phyloP scores from a whole-genome alignment of 2,888 invertebrate genomes.

The Blastobasis adustella region DNA sequence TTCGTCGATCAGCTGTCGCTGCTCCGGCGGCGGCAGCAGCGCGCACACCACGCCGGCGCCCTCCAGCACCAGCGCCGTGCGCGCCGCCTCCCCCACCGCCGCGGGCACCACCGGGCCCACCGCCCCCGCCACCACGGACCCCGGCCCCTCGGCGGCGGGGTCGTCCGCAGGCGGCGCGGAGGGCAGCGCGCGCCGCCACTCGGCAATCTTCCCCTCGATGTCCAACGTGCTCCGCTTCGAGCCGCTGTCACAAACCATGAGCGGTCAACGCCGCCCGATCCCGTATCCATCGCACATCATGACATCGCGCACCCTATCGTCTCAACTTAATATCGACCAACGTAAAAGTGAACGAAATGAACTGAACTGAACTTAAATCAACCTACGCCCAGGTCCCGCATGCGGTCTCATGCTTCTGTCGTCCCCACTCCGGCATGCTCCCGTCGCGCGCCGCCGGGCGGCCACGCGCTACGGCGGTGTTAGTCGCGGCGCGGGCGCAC shows the following conservation, averaged over 20 bases:
- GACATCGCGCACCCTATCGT: too few species aligned
- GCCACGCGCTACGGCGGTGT: too few species aligned
- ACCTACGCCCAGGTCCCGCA: too few species aligned
- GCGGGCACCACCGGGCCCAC: conserved; percentile 1
- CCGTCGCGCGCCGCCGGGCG: too few species aligned
- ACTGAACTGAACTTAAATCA: too few species aligned
- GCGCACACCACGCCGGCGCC: conserved; percentile 54
- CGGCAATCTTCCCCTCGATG: conserved; percentile 69
- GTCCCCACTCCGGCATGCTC: too few species aligned
- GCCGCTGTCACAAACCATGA: conserved; percentile 35
- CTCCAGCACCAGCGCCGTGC: conserved; percentile 42
- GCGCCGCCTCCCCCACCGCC: conserved; percentile 10
- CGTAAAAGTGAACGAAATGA: too few species aligned
- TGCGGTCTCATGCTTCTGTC: too few species aligned
- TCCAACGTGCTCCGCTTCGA: conserved; percentile 69
- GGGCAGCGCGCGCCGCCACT: conserved; percentile 53
- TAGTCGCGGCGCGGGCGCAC: background rate
- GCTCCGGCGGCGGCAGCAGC: conserved; percentile 34
- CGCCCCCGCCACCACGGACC: conserved; percentile 9
- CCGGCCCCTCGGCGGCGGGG: conserved; percentile 8
- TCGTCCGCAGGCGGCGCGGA: conserved; percentile 20
- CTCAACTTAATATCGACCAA: too few species aligned
- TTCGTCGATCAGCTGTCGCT: conserved; percentile 55
- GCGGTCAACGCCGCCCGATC: background rate
- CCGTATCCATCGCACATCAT: too few species aligned